Base-by-base conservation (phyloP, 37 sponge, comb jelly and placozoan genomes). In the Tethya wilhelma region DNA sequence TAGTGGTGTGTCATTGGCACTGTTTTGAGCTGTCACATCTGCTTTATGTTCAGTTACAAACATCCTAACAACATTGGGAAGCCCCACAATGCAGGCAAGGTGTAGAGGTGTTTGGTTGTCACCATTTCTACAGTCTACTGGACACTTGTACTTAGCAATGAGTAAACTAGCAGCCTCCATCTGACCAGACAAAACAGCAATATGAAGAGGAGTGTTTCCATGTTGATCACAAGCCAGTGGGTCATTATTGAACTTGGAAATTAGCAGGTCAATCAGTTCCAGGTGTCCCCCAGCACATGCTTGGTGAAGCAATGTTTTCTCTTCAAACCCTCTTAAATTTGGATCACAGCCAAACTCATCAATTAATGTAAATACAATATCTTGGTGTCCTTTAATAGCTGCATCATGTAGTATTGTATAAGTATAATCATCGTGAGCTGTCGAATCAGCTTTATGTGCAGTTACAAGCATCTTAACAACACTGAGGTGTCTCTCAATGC, bases 171-270 rank as follows among this genome's bases (percentile, higher is more conserved):
- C 82, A 14, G 64, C 63, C 9, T 83, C 75, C 20, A 42, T 4
- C 32, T 32, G 38, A 38, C 63, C 67, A 31, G 38, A 23, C 33
- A 17, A 69, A 11, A 41, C 44, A 28, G 55, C 73, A 41, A 55
- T 42, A 39, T 83, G 75, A 31, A 74, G 84, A 11, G 84, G 74
- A 6, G 68, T 53, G 26, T 83, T 55, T 20, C 68, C 74, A 42
- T 26, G 20, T 41, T 69, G 44, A 26, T 57, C 59, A 11, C 6
- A 23, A 45, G 55, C 66, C 30, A 1, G n/a, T 30, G 65, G 75
- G 38, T 59, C 32, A 26, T 28, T 34, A 8, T 43, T n/a, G 39
- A 64, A 49, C 46, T 64, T 59, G 23, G 37, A 25, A 12, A 59
- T 26, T 1, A 66, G 67, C 26, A 49, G 45, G 2, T 73, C 30